Percentiles rank a stretch among this genome's conserved stretches.
Evolutionary conservation across 2,888 invertebrate species (phyloP).

Genomic region (Congeria kusceri): DNA sequence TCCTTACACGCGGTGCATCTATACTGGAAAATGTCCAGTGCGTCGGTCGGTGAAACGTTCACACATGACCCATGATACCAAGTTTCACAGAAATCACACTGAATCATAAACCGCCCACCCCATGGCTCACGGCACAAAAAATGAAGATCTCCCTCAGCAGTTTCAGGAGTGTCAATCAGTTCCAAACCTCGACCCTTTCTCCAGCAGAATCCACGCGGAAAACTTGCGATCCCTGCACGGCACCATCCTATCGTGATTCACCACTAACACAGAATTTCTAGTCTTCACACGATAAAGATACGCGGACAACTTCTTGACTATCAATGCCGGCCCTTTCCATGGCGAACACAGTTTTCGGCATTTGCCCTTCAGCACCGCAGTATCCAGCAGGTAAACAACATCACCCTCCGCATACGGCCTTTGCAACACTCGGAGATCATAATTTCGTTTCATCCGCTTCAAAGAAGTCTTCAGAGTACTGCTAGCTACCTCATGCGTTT

Average conservation of each 20-base stretch:
- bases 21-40: background rate
- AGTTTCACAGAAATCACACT: conserved; percentile 5
- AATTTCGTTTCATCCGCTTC: background rate
- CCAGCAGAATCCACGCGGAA: background rate
- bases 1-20: background rate
- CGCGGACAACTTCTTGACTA: background rate
- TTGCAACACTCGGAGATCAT: background rate
- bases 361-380: background rate
- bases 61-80: conserved; percentile 9
- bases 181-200: too few relatives aligned
- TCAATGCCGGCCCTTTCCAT: background rate
- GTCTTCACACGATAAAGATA: background rate
- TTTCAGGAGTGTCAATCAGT: background rate
- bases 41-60: conserved; percentile 4
- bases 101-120: background rate
- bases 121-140: background rate
- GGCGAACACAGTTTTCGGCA: background rate
- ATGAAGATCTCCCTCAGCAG: background rate
- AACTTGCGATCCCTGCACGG: conserved; percentile 1
- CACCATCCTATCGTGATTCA: background rate
- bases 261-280: background rate
- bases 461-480: background rate
- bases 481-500: background rate
- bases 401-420: background rate
- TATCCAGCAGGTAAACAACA: background rate